phyloP scores from a whole-genome alignment of 2,888 invertebrate genomes.

The Lymantria monacha region DNA sequence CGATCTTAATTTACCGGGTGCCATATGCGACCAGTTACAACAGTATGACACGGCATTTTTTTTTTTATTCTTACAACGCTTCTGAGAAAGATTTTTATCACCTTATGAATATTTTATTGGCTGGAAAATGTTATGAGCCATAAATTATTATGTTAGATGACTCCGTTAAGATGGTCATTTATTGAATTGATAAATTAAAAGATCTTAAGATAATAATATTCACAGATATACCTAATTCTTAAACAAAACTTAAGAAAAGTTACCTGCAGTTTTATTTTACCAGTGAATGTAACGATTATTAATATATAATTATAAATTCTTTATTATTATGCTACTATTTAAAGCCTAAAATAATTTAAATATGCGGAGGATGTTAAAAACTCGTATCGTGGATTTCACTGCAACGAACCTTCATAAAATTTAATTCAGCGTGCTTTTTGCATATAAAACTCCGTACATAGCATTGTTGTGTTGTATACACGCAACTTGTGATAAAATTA shows the following conservation, averaged over 20 bases:
- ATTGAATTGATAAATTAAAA: slow-evolving; percentile 19
- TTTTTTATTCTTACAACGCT: slow-evolving; percentile 36
- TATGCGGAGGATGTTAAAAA: too few species aligned
- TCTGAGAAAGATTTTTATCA: slow-evolving; percentile 56
- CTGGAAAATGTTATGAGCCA: slow-evolving; percentile 38
- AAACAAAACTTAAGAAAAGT: slow-evolving; percentile 2
- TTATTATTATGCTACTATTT: too few species aligned
- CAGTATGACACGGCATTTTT: slow-evolving; percentile 39
- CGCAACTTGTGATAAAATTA: too few species aligned
- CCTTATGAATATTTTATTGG: slow-evolving; percentile 58
- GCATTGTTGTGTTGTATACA: too few species aligned
- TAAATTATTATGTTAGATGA: slow-evolving; percentile 41
- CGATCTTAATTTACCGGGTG: slow-evolving; percentile 35
- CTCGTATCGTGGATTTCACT: too few species aligned
- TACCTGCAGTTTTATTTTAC: not conserved
- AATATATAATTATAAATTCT: too few species aligned
- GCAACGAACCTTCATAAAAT: too few species aligned
- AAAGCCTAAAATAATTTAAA: too few species aligned
- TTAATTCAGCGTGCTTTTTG: too few species aligned
- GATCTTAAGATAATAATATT: slow-evolving; percentile 14
- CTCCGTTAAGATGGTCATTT: slow-evolving; percentile 25
- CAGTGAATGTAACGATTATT: too few species aligned
- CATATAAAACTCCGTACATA: too few species aligned
- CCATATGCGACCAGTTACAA: slow-evolving; percentile 34
- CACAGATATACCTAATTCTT: slow-evolving; percentile 2